Base-by-base conservation (phyloP, 2,888 invertebrate species). In the Cremastobaeus sp. region DNA sequence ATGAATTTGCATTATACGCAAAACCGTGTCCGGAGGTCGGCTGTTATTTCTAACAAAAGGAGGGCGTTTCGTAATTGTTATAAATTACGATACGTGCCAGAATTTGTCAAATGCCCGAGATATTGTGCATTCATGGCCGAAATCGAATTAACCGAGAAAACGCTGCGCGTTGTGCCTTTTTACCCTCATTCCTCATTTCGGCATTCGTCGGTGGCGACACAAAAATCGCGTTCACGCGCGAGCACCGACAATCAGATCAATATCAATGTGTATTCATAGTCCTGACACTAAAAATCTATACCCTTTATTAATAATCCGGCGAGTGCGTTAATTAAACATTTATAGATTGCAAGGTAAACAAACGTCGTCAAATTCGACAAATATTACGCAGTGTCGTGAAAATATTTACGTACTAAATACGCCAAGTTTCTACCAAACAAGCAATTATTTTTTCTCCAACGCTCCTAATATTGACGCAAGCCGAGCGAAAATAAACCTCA, bases 331-430 rank as follows among this genome's bases (percentile, higher is more conserved):
- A 59, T 70, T 60, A 70, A 74, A 66, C 62, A 70, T 70, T 74
- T 55, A 70, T 74, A 62, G 52, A 64, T 70, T 15, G 65, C 48
- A 66, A 74, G 66, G 62, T 59, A 65, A 70, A 74, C 65, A 50
- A 30, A 66, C 65, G 30, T 70, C 69, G 47, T 65, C 65, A 60
- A 59, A 48, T 21, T 18, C 15, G 43, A 37, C 41, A 65, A 74
- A 69, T 70, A 70, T 55, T 43, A 43, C 30, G 47, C 43, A 12
- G 54, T 48, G 52, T 59, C 57, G 64, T 64, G 45, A 74, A 69
- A 74, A 74, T 74, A 69, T 74, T 74, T 64, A 65, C 64, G 25
- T 11, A 41, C 34, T 32, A 45, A 70, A 50, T 41, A 43, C n/a
- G 71, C 43, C 35, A 39, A 66, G 65, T 64, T 68, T 68, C 59